Conservation (phyloP, 2,888 invertebrate genomes). For the Acanthoscelides obtectus region DNA sequence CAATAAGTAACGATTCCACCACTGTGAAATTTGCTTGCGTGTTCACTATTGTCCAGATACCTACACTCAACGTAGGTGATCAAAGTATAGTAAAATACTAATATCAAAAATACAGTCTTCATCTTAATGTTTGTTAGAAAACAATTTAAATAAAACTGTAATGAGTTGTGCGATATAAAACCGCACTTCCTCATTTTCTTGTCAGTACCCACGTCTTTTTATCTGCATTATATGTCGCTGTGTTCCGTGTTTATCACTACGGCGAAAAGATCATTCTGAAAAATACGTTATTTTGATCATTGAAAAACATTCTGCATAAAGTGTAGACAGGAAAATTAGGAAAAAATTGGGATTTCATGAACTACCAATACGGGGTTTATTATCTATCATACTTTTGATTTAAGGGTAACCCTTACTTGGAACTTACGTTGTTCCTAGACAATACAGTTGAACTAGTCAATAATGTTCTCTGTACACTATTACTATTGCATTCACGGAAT, state of each 20-base stretch:
- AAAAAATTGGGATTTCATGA: too few relatives aligned
- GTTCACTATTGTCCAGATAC: constrained; percentile 12
- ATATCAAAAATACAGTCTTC: neutral
- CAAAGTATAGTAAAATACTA: neutral
- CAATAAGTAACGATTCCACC: constrained; percentile 40
- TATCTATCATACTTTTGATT: too few relatives aligned
- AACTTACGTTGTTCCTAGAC: too few relatives aligned
- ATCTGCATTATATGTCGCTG: neutral
- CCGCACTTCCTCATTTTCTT: neutral
- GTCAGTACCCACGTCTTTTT: neutral
- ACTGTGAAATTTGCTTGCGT: constrained; percentile 25
- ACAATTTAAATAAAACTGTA: neutral
- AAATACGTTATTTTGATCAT: too few relatives aligned
- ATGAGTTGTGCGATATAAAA: neutral
- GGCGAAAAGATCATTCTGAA: neutral
- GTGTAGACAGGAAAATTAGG: too few relatives aligned
- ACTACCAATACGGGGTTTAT: too few relatives aligned
- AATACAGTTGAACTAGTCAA: too few relatives aligned
- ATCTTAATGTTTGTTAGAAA: neutral
- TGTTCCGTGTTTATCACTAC: neutral
- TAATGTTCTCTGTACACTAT: too few relatives aligned
- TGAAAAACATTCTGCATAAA: too few relatives aligned
- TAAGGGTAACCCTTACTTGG: too few relatives aligned
- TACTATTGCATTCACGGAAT: neutral
- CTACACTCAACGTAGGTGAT: constrained; percentile 7